Evolutionary conservation across 2,113 vertebrate genomes (phyloP), one percentile per base, ranked within the genome.

Genomic region (Dicrurus megarhynchus): DNA sequence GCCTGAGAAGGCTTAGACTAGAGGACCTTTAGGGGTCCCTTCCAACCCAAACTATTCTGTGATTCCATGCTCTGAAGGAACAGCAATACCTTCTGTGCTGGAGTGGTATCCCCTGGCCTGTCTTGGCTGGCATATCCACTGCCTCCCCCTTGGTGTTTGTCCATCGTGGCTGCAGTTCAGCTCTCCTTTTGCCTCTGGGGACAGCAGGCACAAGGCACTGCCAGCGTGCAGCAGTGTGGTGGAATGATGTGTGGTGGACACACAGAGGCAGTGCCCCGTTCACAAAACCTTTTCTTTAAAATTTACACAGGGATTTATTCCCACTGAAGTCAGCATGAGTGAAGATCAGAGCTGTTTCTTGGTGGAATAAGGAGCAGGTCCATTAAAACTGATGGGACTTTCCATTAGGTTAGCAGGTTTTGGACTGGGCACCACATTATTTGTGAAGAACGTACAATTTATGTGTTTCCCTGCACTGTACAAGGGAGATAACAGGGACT

Each of bases 161-260:
- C 55, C 35, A 3, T 15, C 1, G 0, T 33, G 63, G 32, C 23
- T 88, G 41, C 32, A 41, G 47, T 3, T 19, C 52, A 63, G 42
- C 16, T 71, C 60, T 78, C 13, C 47, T 42, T 37, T 37, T 33
- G 11, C n/a, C 76, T 18, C 33, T 75, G 60, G 69, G 44, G 30
- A 44, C 53, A 59, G 69, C 53, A 87, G 71, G 42, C 28, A 87
- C 41, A 11, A 12, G 80, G 47, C 37, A 37, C 22, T 68, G 61
- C 52, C 50, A 44, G 1, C 22, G 1, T 16, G n/a, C n/a, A n/a
- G n/a, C n/a, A n/a, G n/a, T 0, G 0, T 3, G n/a, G 11, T 13
- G 0, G 2, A 53, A n/a, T 7, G 49, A 6, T 7, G 30, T 4
- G 53, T 24, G n/a, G 11, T 14, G 63, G 39, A 8, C 42, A 88